Evolutionary conservation across 35 echinoderm and acorn worm species (phyloP).

Genomic region (Eucidaris tribuloides): DNA sequence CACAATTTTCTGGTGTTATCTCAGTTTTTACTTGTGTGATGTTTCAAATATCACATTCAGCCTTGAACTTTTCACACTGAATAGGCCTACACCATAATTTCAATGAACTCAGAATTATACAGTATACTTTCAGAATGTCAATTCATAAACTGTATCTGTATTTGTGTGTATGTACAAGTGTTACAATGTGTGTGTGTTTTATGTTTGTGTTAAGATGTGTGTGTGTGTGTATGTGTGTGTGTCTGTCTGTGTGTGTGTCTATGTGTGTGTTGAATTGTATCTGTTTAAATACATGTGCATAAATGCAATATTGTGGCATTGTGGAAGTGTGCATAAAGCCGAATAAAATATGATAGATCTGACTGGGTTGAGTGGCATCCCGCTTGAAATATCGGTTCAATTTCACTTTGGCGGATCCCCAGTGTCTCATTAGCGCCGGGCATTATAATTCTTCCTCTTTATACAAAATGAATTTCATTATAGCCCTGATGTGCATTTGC

Average conservation of each 20-base stretch:
- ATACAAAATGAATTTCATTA: slow-evolving; percentile 19
- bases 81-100: no score
- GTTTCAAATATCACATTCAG: no score
- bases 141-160: no score
- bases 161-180: not conserved
- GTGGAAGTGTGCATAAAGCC: no score
- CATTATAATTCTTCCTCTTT: not conserved
- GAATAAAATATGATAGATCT: slow-evolving; percentile 25
- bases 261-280: not conserved
- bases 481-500: not conserved
- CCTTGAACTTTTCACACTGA: no score
- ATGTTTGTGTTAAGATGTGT: not conserved
- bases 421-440: not conserved
- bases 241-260: not conserved
- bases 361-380: not conserved
- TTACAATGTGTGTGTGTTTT: not conserved
- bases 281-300: not conserved
- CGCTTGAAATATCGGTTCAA: slow-evolving; percentile 18
- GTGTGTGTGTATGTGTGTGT: not conserved
- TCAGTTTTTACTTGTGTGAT: no score
- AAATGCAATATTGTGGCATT: no score
- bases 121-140: no score
- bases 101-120: no score
- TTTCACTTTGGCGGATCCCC: not conserved
- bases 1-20: no score